A percentile compares a stretch with the other conserved stretches of the same genome.
phyloP scores from a whole-genome alignment of 2,797 vertebrate genomes.

The Apodemus agrarius region DNA sequence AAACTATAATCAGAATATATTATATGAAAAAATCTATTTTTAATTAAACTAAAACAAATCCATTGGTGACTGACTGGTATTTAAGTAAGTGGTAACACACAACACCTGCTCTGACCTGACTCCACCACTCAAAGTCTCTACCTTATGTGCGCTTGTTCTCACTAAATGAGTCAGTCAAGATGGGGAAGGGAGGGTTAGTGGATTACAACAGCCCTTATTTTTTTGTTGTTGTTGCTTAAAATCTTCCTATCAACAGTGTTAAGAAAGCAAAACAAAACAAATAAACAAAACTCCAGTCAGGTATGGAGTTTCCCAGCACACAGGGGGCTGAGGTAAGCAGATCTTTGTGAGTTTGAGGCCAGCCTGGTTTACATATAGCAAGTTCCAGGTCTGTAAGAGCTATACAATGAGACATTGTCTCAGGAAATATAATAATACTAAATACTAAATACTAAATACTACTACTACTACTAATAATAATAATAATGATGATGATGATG shows the following conservation, averaged over 20 bases:
- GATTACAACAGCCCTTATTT: conserved; percentile 14
- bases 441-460: no score
- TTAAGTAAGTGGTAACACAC: conserved; percentile 8
- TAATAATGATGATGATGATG: no score
- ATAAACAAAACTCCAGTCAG: background rate
- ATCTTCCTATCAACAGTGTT: conserved; percentile 1
- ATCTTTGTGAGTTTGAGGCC: background rate
- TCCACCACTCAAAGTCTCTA: background rate
- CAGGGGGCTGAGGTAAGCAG: background rate
- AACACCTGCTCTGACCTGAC: background rate
- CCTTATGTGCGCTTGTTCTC: conserved; percentile 27
- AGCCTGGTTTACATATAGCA: background rate
- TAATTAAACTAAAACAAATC: background rate
- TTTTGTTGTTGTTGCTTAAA: background rate
- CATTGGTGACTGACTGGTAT: background rate
- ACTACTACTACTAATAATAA: no score
- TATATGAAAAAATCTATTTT: background rate
- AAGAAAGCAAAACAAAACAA: background rate
- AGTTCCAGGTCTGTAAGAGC: background rate
- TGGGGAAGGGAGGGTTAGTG: background rate
- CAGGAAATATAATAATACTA: background rate
- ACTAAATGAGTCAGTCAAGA: conserved; percentile 14
- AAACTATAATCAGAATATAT: background rate
- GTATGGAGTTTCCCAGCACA: background rate
- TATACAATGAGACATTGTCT: background rate